Base-by-base conservation (phyloP, 2,113 vertebrate species). In the Uropsilus gracilis region DNA sequence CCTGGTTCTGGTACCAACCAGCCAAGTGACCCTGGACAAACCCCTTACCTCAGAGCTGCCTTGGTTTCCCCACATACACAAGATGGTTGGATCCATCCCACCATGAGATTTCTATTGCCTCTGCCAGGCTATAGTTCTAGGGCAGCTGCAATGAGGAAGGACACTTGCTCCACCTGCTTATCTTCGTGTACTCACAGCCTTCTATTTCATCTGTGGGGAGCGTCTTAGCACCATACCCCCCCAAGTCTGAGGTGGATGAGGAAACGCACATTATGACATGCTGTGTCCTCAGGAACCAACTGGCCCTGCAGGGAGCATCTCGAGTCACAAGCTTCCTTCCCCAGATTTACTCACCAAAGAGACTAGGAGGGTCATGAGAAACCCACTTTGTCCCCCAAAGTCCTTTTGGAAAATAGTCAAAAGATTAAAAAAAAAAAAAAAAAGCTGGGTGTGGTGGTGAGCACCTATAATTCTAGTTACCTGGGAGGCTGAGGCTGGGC, bases 21-120 rank as follows among this genome's bases (percentile, higher is more conserved):
- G 44, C 34, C 37, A 90, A n/a, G 14, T 37, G 48, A 81, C n/a
- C 71, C n/a, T 22, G 8, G 22, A 24, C 32, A 75, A 39, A 72
- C 11, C 64, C 20, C 37, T 85, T 44, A 57, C 24, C n/a, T 93
- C 10, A 30, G 37, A 50, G 30, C 69, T 68, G 75, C 80, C 94
- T 95, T 39, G 39, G 63, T 89, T 95, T 94, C 93, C 69, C 63
- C 69, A 69, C 12, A 50, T 81, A 2, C 9, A 81, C 8, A 14
- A 57, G 34, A 44, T 26, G 32, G 10, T 17, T 72, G 24, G 57
- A n/a, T 16, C 72, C 5, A n/a, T 16, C 72, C 5, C 3, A 42
- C 32, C 53, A 13, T 16, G 10, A 4, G 28, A 63, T 39, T 32
- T 90, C 66, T 57, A 2, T 3, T 28, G 37, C 39, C 73, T 81